Evolutionary conservation across 1,140 invertebrate species (phyloP).

Genomic region (Drosophila rufa): DNA sequence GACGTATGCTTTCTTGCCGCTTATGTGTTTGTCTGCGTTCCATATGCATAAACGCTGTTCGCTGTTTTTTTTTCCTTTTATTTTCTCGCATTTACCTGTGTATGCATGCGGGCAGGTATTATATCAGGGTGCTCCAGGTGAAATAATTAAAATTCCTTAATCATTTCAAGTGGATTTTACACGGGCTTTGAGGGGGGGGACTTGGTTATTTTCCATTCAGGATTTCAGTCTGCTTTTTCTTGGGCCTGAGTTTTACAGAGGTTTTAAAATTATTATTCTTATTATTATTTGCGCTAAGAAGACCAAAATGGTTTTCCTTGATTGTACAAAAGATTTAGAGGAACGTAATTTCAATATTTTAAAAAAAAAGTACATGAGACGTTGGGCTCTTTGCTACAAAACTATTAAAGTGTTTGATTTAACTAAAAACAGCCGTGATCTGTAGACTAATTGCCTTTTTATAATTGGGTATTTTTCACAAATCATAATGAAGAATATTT

Average conservation of each 20-base stretch:
- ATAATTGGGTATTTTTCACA: not conserved
- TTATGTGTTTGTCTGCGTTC: constrained; percentile 38
- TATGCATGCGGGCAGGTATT: constrained; percentile 35
- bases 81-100: constrained; percentile 43
- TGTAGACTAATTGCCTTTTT: not conserved
- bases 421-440: not conserved
- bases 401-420: too few relatives aligned
- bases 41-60: constrained; percentile 64
- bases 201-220: too few relatives aligned
- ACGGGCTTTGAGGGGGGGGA: too few relatives aligned
- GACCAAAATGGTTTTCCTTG: too few relatives aligned
- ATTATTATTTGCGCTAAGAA: too few relatives aligned
- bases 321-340: too few relatives aligned
- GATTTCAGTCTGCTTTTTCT: not conserved
- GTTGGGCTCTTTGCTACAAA: too few relatives aligned
- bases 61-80: constrained; percentile 21
- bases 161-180: not conserved
- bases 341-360: not conserved
- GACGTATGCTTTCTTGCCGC: constrained; percentile 68
- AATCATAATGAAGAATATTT: not conserved
- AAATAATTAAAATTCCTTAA: constrained; percentile 16
- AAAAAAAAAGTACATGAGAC: too few relatives aligned
- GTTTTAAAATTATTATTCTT: not conserved
- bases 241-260: too few relatives aligned
- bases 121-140: constrained; percentile 37